Evolutionary conservation across 2,888 invertebrate species (phyloP), one percentile per base, ranked within the genome.

Genomic region (Acronicta psi): DNA sequence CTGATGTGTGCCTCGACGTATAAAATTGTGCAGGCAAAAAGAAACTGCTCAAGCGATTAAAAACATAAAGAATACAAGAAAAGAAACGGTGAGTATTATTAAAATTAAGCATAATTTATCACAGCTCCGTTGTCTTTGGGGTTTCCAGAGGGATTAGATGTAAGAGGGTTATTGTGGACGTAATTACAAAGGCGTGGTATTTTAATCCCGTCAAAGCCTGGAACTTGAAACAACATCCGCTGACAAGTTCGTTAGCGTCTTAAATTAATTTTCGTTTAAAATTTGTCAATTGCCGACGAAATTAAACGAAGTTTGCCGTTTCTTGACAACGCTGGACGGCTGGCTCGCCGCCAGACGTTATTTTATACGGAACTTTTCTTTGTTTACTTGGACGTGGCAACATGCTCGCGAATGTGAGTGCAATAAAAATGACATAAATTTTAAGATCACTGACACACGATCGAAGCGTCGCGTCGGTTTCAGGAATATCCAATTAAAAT

Each of bases 241-340:
- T 76, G 82, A 83, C 75, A 84, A 84, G 80, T 87, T 88, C 82
- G 84, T 88, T 88, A 88, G 80, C 82, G 75, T 85, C 82, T 84
- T 84, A 81, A 85, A 90, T 87, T 89, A 87, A 88, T 87, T 88
- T 88, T 89, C 84, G 75, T 81, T 84, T 81, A 82, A 87, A 89
- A 85, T 87, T 88, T 86, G 86, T 83, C 88, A 84, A 90, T 90
- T 86, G 85, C 80, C 81, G 71, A 78, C 70, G 75, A 80, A 86
- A 89, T 89, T 87, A 84, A 84, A 86, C 80, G 80, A 88, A 88
- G 84, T 86, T 87, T 84, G 84, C 82, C 80, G 82, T 88, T 82
- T 78, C 83, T 84, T 85, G 82, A 86, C 80, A 79, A 80, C 75
- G 80, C 76, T 77, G 80, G 81, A 79, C 71, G 78, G 78, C 80